Conservation (phyloP, 1,140 invertebrate species). For the Monomorium pharaonis region DNA sequence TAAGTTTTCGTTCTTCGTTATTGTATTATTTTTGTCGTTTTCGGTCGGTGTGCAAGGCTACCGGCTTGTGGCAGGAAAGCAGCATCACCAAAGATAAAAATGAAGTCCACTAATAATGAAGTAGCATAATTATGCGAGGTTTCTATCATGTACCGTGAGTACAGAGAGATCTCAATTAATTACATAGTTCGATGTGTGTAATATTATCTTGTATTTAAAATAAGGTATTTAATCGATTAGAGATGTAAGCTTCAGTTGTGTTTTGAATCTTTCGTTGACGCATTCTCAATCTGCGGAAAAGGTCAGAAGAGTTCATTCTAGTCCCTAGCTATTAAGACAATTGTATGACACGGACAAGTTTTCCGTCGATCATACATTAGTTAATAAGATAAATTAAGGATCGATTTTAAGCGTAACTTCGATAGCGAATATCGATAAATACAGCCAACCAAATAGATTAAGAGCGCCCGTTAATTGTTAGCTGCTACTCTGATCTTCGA, state of each 20-base stretch:
- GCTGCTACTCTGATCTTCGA: slow-evolving; percentile 66
- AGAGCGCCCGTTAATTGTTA: slow-evolving; percentile 21
- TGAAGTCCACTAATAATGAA: slow-evolving; percentile 22
- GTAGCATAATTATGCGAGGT: background rate
- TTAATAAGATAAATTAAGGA: slow-evolving; percentile 55
- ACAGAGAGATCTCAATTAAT: background rate
- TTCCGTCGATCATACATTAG: slow-evolving; percentile 47
- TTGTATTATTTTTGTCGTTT: slow-evolving; percentile 15
- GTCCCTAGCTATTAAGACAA: slow-evolving; percentile 73
- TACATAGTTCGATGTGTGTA: background rate
- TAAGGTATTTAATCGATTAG: slow-evolving; percentile 40
- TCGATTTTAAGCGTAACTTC: slow-evolving; percentile 12
- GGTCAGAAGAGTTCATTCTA: slow-evolving; percentile 72
- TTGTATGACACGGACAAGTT: slow-evolving; percentile 52
- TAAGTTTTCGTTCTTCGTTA: slow-evolving; percentile 61
- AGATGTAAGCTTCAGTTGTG: slow-evolving; percentile 63
- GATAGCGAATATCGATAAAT: background rate
- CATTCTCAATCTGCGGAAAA: slow-evolving; percentile 68
- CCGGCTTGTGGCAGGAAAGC: slow-evolving; percentile 40
- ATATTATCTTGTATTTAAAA: background rate
- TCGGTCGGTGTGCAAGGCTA: background rate
- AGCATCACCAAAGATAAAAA: slow-evolving; percentile 65
- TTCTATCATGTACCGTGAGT: background rate
- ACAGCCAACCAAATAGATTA: slow-evolving; percentile 37
- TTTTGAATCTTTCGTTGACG: slow-evolving; percentile 69